These are phyloP conservation scores for Agrochola lota DNA, from an alignment of 2,888 invertebrate species.

Conservation along the genomic window DNA sequence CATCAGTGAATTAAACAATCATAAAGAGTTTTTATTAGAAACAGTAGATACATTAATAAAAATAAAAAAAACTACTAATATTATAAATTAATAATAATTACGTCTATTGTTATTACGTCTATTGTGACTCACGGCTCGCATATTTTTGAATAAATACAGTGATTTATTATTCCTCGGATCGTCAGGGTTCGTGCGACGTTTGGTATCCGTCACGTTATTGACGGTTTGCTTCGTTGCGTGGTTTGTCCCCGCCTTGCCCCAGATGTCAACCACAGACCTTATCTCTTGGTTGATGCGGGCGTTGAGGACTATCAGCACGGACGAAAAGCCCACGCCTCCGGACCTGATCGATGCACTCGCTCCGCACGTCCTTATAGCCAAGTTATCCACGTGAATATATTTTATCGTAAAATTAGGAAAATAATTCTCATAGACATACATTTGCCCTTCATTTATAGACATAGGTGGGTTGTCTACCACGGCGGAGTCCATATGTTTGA, in stretches of 20 bases:
- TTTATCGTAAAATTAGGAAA: constrained; percentile 81
- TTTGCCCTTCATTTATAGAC: constrained; percentile 79
- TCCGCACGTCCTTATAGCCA: constrained; percentile 82
- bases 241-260: constrained; percentile 73
- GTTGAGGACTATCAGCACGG: constrained; percentile 80
- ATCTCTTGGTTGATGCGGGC: constrained; percentile 82
- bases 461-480: constrained; percentile 82
- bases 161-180: constrained; percentile 72
- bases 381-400: constrained; percentile 84
- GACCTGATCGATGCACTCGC: constrained; percentile 78
- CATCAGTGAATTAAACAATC: background rate
- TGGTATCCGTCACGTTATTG: constrained; percentile 10
- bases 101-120: constrained; percentile 54
- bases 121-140: constrained; percentile 79
- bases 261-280: constrained; percentile 83
- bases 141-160: constrained; percentile 72
- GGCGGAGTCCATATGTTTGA: constrained; percentile 81
- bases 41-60: constrained; percentile 16
- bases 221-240: constrained; percentile 46
- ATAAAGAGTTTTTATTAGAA: constrained; percentile 27
- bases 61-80: no score
- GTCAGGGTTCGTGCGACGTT: constrained; percentile 4
- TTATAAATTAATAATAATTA: constrained; percentile 1
- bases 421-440: constrained; percentile 84
- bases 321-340: constrained; percentile 79